phyloP scores from a whole-genome alignment of 64 coral and sea anemone genomes.

The Hydrozoanthus tunicans region DNA sequence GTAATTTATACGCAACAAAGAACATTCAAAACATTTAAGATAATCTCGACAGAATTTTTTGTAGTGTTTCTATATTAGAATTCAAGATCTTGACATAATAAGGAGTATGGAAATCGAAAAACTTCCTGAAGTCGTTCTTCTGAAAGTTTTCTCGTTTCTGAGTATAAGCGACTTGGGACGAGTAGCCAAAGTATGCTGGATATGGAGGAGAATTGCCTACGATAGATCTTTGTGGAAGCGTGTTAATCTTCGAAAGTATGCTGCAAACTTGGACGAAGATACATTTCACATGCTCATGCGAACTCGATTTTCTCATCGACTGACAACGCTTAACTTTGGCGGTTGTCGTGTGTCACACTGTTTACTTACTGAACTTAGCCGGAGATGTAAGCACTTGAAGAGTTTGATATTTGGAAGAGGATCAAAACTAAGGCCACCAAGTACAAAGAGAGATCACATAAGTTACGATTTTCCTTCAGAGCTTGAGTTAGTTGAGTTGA shows the following conservation, averaged over 20 bases:
- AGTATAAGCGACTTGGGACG: constrained; percentile 73
- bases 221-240: constrained; percentile 90
- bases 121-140: constrained; percentile 89
- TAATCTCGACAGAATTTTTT: neutral
- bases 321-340: constrained; percentile 82
- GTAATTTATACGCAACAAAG: constrained; percentile 51
- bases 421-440: constrained; percentile 75
- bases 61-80: neutral
- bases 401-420: constrained; percentile 92
- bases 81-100: constrained; percentile 5
- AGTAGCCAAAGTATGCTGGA: constrained; percentile 80
- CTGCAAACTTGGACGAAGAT: constrained; percentile 79
- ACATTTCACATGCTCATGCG: constrained; percentile 84
- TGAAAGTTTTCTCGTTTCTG: constrained; percentile 93
- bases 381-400: constrained; percentile 88
- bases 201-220: constrained; percentile 94
- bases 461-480: constrained; percentile 92
- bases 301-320: constrained; percentile 84
- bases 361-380: constrained; percentile 77
- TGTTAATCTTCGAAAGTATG: constrained; percentile 83
- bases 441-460: constrained; percentile 62
- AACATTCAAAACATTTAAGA: neutral
- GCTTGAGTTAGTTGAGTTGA: constrained; percentile 87
- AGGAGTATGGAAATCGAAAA: constrained; percentile 48
- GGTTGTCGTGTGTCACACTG: constrained; percentile 83